Base-by-base conservation (phyloP, 92 coral and sea anemone genomes). In the Pocillopora grandis region DNA sequence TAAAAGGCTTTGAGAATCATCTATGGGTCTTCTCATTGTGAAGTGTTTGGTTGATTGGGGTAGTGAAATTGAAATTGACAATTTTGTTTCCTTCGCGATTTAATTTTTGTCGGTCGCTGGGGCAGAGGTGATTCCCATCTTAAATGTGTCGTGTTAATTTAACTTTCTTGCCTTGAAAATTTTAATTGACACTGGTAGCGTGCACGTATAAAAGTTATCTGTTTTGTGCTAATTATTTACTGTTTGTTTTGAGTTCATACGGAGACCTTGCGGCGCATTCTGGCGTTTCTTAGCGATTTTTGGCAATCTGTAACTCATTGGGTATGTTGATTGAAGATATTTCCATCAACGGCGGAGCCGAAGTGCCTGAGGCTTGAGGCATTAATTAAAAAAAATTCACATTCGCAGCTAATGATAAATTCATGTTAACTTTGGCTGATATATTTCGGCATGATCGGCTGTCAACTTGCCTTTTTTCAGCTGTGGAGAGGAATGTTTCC, bases 211-310 rank as follows among this genome's bases (percentile, higher is more conserved):
- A 59, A 59, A 59, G 77, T 68, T 76, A 76, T 81, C 76, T 81
- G 76, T 31, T 36, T 81, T 81, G 57, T 72, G 85, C 85, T 71
- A 70, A 71, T 81, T 71, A 71, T 59, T 48, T 33, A 10, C 13
- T 71, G 42, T 80, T 80, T 71, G 77, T 65, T 71, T 81, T 81
- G 21, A 66, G 62, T n/a, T 57, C 62, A n/a, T 17, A 16, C 15
- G 57, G 36, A 81, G 71, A 35, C 42, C 58, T 62, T 59, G 70
- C 71, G 85, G 66, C 85, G 23, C 27, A 19, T 6, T 35, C 68
- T 69, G 49, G 19, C 37, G 66, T 58, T 70, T 80, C 56, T 18
- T 12, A 14, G 60, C 58, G 49, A 69, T 80, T 69, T 66, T 35
- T 8, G 63, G 23, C 74, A 8, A 56, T 12, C 73, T 16, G 10